A percentile compares a stretch with the other conserved stretches of the same genome.
Conservation (phyloP, 2,113 vertebrate genomes). For the human (Homo sapiens) region DNA sequence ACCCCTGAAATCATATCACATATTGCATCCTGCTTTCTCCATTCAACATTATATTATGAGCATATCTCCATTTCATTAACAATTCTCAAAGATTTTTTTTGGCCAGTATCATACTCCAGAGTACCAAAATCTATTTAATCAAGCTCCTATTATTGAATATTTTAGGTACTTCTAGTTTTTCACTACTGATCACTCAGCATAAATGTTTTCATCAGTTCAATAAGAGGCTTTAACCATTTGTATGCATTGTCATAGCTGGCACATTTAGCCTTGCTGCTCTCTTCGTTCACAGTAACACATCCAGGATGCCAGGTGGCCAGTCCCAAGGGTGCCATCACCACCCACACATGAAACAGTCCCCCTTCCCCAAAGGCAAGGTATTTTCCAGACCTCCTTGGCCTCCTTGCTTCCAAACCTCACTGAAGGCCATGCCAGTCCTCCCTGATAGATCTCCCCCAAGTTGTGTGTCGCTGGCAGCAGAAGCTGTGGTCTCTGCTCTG, state of each 20-base stretch:
- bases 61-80: background rate
- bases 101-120: background rate
- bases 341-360: background rate
- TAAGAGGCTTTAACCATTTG: background rate
- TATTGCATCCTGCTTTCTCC: background rate
- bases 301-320: rapidly evolving
- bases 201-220: background rate
- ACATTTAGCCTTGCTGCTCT: background rate
- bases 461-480: background rate
- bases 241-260: background rate
- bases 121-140: constrained; percentile 19
- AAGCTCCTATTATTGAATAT: background rate
- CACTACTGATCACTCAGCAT: background rate
- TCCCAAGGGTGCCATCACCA: background rate
- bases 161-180: background rate
- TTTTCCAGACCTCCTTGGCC: background rate
- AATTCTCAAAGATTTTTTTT: background rate
- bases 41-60: background rate
- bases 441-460: background rate
- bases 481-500: background rate
- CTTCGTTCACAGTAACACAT: rapidly evolving
- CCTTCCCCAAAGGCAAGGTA: background rate
- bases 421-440: background rate
- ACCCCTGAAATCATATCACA: background rate
- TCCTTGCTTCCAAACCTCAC: background rate